These are phyloP conservation scores for Scrobipalpa atriplicella DNA, from an alignment of 2,888 invertebrate species.

Conservation along the genomic window DNA sequence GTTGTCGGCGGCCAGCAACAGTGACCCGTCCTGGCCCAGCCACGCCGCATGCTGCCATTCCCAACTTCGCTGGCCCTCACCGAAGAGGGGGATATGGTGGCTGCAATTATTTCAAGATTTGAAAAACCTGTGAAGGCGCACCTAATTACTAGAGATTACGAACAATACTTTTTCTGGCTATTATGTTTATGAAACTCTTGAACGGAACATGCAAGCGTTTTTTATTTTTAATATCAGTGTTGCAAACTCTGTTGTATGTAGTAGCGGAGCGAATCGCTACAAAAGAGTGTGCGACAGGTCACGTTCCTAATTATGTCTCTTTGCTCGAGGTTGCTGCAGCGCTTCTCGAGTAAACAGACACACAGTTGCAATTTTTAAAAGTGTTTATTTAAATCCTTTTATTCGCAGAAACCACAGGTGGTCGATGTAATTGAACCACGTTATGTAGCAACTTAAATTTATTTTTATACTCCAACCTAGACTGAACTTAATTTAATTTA, in stretches of 20 bases:
- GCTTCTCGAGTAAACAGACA: background rate
- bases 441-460: constrained; percentile 18
- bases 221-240: background rate
- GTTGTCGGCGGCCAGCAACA: constrained; percentile 92
- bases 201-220: background rate
- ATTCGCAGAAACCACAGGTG: constrained; percentile 15
- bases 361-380: constrained; percentile 2
- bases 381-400: constrained; percentile 22
- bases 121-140: background rate
- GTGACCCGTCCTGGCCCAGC: constrained; percentile 90
- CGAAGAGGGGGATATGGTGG: constrained; percentile 92
- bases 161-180: background rate
- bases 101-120: constrained; percentile 61
- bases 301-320: constrained; percentile 16
- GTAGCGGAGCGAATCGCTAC: background rate
- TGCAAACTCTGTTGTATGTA: background rate
- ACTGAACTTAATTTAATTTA: constrained; percentile 17
- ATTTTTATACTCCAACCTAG: constrained; percentile 20
- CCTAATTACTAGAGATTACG: background rate
- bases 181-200: background rate
- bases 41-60: constrained; percentile 93
- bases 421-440: constrained; percentile 21
- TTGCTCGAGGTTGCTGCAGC: background rate
- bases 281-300: background rate
- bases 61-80: constrained; percentile 86